A percentile compares a stretch with the other conserved stretches of the same genome.
Conservation (phyloP, 1,140 invertebrate genomes). For the Scaptomyza hsui region DNA sequence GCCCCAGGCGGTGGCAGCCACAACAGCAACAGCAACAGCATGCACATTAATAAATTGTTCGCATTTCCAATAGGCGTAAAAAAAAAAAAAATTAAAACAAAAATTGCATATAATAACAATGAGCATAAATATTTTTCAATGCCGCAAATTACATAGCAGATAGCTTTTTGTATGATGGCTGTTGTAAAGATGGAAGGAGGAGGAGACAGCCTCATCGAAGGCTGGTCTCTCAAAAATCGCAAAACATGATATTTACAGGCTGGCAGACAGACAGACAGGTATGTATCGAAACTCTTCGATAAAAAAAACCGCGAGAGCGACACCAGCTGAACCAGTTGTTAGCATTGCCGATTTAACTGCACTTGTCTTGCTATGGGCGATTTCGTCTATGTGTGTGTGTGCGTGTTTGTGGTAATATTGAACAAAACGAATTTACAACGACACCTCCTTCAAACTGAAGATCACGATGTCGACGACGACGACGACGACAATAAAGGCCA, state of each 20-base stretch:
- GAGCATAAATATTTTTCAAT: constrained; percentile 72
- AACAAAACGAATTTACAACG: constrained; percentile 40
- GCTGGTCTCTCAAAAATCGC: constrained; percentile 2
- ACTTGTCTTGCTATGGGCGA: constrained; percentile 27
- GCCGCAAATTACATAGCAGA: constrained; percentile 67
- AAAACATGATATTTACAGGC: constrained; percentile 41
- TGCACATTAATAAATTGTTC: constrained; percentile 76
- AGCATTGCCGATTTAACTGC: constrained; percentile 15
- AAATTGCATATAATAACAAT: constrained; percentile 70
- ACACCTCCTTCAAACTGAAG: constrained; percentile 42
- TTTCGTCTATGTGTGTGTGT: constrained; percentile 9
- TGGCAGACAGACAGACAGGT: constrained; percentile 11
- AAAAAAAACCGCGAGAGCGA: constrained; percentile 5
- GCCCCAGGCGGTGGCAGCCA: constrained; percentile 10
- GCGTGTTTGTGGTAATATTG: constrained; percentile 13
- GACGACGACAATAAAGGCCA: constrained; percentile 38
- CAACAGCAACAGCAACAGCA: not conserved
- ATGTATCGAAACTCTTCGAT: constrained; percentile 37
- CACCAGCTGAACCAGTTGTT: constrained; percentile 56
- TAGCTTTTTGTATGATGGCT: constrained; percentile 44
- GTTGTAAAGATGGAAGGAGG: too few relatives aligned
- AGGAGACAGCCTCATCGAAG: too few relatives aligned
- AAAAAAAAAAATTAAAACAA: constrained; percentile 22
- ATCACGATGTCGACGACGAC: constrained; percentile 29
- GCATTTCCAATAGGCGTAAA: constrained; percentile 65